phyloP scores from a whole-genome alignment of 2,888 invertebrate species.

The Ormia ochracea region DNA sequence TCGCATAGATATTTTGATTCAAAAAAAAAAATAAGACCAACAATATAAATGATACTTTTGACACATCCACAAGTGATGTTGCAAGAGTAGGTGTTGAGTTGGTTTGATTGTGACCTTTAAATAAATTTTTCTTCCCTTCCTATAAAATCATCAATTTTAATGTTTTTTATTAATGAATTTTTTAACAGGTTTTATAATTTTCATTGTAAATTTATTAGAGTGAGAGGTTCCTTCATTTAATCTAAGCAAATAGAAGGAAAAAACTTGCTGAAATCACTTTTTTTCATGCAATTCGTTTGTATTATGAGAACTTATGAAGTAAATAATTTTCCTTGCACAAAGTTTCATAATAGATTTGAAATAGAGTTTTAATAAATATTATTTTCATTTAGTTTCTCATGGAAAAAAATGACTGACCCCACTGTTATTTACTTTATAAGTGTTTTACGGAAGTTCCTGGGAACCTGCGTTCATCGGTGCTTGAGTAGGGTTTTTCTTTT shows the following conservation, averaged over 20 bases:
- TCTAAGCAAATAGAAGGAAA: no score
- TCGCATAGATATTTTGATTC: neutral
- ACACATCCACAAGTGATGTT: constrained; percentile 53
- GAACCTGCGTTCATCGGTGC: constrained; percentile 36
- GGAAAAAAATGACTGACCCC: constrained; percentile 39
- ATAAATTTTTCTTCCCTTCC: neutral
- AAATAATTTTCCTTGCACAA: constrained; percentile 2
- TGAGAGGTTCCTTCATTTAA: constrained; percentile 42
- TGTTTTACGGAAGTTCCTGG: constrained; percentile 29
- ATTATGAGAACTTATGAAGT: constrained; percentile 30
- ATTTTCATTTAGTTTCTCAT: constrained; percentile 54
- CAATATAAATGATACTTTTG: constrained; percentile 58
- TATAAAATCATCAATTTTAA: constrained; percentile 52
- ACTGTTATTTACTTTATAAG: constrained; percentile 18
- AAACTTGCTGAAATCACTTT: constrained; percentile 15
- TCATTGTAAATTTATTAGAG: neutral
- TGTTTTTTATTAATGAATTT: constrained; percentile 36
- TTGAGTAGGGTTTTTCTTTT: constrained; percentile 30
- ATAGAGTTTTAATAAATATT: constrained; percentile 50
- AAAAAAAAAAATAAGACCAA: neutral
- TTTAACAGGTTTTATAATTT: constrained; percentile 1
- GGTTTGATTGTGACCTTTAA: constrained; percentile 4
- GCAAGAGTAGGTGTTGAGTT: constrained; percentile 55
- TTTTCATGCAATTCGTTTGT: constrained; percentile 1
- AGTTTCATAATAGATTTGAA: constrained; percentile 40